Percentiles rank a stretch among this genome's conserved stretches.
These are phyloP conservation scores for Crypturellus undulatus DNA, from an alignment of 2,113 vertebrate species.

Conservation along the genomic window DNA sequence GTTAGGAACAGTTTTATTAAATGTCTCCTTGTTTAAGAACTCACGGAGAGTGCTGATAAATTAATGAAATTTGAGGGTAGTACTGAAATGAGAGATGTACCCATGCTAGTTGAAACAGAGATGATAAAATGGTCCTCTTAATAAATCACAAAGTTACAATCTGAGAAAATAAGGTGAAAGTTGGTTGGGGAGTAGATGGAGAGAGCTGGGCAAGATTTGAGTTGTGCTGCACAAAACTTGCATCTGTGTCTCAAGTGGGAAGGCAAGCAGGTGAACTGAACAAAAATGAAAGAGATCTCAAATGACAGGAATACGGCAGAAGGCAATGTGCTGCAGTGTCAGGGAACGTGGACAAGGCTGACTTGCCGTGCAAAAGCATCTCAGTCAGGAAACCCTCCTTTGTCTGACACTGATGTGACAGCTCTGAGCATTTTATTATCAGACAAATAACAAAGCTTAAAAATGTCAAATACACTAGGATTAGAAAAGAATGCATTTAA, in stretches of 20 bases:
- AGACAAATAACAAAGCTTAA: neutral
- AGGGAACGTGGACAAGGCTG: neutral
- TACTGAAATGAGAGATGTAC: neutral
- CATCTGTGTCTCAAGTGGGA: rapidly evolving
- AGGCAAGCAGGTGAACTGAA: rapidly evolving
- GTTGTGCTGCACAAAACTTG: neutral
- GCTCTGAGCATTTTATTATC: neutral
- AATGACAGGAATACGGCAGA: neutral
- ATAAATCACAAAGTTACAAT: neutral
- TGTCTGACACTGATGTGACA: neutral
- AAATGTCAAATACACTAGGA: neutral
- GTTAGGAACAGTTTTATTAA: neutral
- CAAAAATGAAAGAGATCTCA: neutral
- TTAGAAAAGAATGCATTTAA: neutral
- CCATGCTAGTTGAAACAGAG: neutral
- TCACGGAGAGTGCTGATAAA: neutral
- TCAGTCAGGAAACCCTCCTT: neutral
- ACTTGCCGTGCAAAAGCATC: neutral
- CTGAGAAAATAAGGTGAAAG: neutral
- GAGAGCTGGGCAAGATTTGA: neutral
- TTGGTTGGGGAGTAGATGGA: neutral
- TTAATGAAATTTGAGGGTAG: neutral
- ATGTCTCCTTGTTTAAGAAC: neutral
- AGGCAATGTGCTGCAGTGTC: neutral
- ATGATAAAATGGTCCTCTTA: neutral